Conservation (phyloP, 2,888 invertebrate species). For the Cantharis nigra region DNA sequence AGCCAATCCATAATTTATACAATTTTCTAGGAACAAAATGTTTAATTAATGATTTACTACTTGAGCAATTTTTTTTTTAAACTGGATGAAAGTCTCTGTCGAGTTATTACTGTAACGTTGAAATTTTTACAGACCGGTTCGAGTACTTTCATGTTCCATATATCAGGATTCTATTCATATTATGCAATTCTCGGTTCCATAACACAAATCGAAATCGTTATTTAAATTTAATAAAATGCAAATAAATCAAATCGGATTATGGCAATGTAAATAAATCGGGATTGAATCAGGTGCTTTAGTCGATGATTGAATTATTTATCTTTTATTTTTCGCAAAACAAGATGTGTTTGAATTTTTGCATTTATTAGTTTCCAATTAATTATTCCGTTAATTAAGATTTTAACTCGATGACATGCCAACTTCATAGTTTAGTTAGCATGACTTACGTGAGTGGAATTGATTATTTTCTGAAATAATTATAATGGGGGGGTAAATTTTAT, state of each 20-base stretch:
- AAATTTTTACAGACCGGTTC: conserved; percentile 16
- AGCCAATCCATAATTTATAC: conserved; percentile 18
- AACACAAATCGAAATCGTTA: conserved; percentile 23
- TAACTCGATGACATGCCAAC: background rate
- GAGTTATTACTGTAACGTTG: background rate
- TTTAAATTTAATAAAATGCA: conserved; percentile 28
- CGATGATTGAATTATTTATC: conserved; percentile 34
- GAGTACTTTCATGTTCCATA: conserved; percentile 12
- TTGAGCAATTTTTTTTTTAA: background rate
- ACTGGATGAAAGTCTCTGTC: background rate
- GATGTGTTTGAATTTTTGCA: background rate
- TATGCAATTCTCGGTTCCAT: conserved; percentile 17
- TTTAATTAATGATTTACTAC: conserved; percentile 23
- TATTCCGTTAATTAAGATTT: background rate
- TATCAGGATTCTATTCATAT: conserved; percentile 17
- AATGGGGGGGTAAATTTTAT: conserved; percentile 9
- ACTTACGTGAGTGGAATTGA: background rate
- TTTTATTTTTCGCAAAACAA: background rate
- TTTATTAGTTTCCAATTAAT: background rate
- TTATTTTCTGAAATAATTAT: background rate
- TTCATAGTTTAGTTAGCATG: background rate
- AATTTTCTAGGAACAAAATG: conserved; percentile 25
- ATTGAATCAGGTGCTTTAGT: conserved; percentile 32
- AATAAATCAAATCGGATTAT: conserved; percentile 36
- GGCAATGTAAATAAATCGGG: conserved; percentile 30